Base-by-base conservation (phyloP, 2,888 invertebrate species). In the Agrotis exclamationis region DNA sequence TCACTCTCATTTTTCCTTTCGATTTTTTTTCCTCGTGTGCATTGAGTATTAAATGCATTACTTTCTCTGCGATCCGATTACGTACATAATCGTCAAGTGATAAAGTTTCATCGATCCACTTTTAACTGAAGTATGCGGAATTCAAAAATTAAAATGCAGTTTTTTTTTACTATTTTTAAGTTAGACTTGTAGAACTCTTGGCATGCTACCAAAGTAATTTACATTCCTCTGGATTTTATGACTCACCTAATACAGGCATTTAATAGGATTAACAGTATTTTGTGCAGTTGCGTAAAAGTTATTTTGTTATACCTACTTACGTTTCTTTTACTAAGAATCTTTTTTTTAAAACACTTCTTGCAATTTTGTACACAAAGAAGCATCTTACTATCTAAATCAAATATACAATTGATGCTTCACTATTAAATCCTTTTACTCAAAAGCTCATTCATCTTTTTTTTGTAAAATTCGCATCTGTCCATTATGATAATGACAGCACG, bases 21-120 rank as follows among this genome's bases (percentile, higher is more conserved):
- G 85, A 88, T 92, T 92, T 93, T 91, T 54, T 91, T 92, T 91
- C 87, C 84, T 84, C 81, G 86, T 88, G 85, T 80, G 76, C 88
- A 86, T 86, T 89, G 86, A 87, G 89, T 90, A 89, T 92, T 91
- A 90, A 92, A 89, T 90, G 88, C 90, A 89, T 89, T 90, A 95
- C 96, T 96, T 95, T 95, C 95, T 94, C 95, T 88, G 88, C 88
- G 89, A 90, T 92, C 89, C 91, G 93, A 94, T 95, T 94, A 93
- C 94, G 91, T 88, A 75, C 78, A 85, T 86, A 87, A 86, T 86
- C 82, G 74, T 82, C 76, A 72, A 76, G 87, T 89, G 90, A 91
- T 92, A 90, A 90, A 89, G 88, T 91, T 91, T 90, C 88, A 89
- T 87, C 83, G 88, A 77, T 86, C 89, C 71, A 88, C 85, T 87